Conservation (phyloP, 2,113 vertebrate species). For the Daboia siamensis region DNA sequence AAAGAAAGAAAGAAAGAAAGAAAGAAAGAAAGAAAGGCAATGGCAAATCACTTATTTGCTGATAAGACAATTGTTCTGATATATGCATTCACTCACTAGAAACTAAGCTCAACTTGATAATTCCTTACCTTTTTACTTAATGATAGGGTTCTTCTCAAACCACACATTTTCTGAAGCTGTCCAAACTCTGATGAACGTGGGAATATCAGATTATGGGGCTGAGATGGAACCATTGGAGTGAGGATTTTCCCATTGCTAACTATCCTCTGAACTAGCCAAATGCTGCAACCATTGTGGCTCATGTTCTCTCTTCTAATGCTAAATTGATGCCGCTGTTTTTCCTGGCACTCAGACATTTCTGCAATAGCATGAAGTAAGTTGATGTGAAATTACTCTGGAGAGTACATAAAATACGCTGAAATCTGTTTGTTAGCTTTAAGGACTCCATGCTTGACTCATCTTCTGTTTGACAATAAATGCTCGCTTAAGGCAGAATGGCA, state of each 20-base stretch:
- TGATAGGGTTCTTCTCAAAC: background rate
- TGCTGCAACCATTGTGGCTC: background rate
- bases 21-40: background rate
- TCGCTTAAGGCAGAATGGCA: background rate
- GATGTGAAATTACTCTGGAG: background rate
- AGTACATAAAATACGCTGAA: background rate
- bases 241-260: background rate
- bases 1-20: too few species aligned
- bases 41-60: background rate
- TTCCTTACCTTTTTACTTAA: background rate
- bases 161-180: background rate
- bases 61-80: background rate
- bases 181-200: background rate
- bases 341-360: background rate
- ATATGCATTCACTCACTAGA: background rate
- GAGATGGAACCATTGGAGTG: too few species aligned
- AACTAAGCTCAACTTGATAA: background rate
- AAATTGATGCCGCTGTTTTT: background rate
- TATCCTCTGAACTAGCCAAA: background rate
- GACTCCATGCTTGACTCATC: background rate
- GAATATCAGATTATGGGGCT: background rate
- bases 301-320: accelerated
- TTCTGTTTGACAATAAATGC: background rate
- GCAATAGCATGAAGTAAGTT: background rate
- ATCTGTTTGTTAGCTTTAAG: background rate